Evolutionary conservation across 2,797 vertebrate species (phyloP).

Genomic region (Alca torda): DNA sequence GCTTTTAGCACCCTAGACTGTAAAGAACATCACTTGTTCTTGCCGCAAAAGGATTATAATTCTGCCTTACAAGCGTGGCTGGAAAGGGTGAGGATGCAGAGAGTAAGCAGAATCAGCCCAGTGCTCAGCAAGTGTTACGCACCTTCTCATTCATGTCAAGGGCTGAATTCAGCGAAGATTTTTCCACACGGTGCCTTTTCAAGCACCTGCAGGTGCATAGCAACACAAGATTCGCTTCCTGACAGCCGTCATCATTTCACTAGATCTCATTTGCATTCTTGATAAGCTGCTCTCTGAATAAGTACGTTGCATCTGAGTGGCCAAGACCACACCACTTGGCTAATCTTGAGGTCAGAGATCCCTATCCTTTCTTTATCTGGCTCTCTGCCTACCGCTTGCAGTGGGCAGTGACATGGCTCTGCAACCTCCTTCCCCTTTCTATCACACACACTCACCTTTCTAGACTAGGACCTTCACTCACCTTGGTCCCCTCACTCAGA

Average conservation of each 20-base stretch:
- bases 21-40: not conserved
- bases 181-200: not conserved
- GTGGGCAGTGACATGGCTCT: accelerated
- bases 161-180: not conserved
- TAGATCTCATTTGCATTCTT: not conserved
- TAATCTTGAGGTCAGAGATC: not conserved
- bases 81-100: not conserved
- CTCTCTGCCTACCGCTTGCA: not conserved
- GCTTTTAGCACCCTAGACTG: not conserved
- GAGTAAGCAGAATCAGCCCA: not conserved
- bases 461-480: not conserved
- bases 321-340: not conserved
- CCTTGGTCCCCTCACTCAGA: accelerated
- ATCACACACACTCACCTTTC: not conserved
- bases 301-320: accelerated
- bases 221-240: not conserved
- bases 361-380: not conserved
- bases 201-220: slow-evolving; percentile 3
- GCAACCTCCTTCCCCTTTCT: not conserved
- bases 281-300: not conserved
- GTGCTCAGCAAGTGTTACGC: not conserved
- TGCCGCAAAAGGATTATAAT: not conserved
- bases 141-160: not conserved
- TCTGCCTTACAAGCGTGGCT: not conserved
- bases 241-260: not conserved